Base-by-base conservation (phyloP, 2,113 vertebrate genomes). In the Nymphicus hollandicus region DNA sequence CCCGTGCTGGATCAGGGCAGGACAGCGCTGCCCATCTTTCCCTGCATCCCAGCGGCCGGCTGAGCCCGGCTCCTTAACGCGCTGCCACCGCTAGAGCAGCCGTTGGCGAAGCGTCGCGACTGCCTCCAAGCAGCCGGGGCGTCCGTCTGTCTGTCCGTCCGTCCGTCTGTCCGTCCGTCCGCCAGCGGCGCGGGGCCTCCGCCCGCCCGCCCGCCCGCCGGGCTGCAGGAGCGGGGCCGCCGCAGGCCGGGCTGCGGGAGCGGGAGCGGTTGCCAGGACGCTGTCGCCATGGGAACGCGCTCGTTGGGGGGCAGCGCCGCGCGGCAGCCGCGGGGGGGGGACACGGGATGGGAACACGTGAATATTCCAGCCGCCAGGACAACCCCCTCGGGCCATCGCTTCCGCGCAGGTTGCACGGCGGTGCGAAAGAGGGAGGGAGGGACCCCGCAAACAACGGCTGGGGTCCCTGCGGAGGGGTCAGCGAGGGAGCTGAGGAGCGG, bases 181-280 rank as follows among this genome's bases (percentile, higher is more conserved):
- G 55, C 55, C 55, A 13, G 55, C 33, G 33, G 52, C 47, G 84
- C 37, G 84, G 71, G 66, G 86, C 91, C 76, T 71, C 88, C 81
- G 94, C 46, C 70, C 92, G 41, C 41, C 70, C 92, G 41, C 41
- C 41, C 41, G 78, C 92, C 70, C 84, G 91, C 95, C 89, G 74
- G 92, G 76, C 69, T 89, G 95, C 74, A 68, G 58, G 52, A 52
- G 84, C n/a, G 84, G 71, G 66, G 80, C 88, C 85, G 94, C 70
- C 92, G 78, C 92, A 74, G 90, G 91, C 93, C 89, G 78, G 92
- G 76, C 69, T 89, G 95, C 81, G 46, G 93, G 87, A 90, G 95
- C 86, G 84, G 85, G 88, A 81, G 92, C 86, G 6, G 96, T 96
- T 97, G 96, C 96, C 96, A 96, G 95, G 96, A 97, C 95, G 96